Evolutionary conservation across 2,113 vertebrate species (phyloP).

Genomic region (Rattus norvegicus): DNA sequence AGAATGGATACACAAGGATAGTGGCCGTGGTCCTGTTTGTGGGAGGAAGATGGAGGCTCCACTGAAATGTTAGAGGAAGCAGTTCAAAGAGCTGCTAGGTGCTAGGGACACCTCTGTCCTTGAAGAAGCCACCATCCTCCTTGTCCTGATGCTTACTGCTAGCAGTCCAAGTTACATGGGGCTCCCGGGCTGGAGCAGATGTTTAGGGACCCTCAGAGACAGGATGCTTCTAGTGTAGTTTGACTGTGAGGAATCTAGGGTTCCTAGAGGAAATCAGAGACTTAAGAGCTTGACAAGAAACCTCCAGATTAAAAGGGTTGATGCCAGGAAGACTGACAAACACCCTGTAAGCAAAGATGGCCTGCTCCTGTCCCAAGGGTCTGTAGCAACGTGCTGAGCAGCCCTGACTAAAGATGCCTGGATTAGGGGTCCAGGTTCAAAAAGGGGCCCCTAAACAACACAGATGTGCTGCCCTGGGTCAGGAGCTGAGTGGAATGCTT

Average conservation of each 20-base stretch:
- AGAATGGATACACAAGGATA: background rate
- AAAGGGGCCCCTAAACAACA: background rate
- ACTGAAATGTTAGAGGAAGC: background rate
- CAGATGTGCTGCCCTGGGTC: rapidly evolving
- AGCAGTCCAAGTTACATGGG: background rate
- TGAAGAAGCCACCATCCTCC: background rate
- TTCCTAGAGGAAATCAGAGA: background rate
- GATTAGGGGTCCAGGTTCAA: background rate
- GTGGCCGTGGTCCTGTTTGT: too few species aligned
- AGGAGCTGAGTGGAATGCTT: background rate
- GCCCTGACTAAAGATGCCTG: too few species aligned
- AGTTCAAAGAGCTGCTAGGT: background rate
- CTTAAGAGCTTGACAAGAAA: background rate
- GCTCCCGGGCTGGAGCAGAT: background rate
- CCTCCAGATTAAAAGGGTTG: background rate
- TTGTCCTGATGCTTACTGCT: background rate
- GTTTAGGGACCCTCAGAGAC: background rate
- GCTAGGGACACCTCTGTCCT: background rate
- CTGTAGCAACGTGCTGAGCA: rapidly evolving
- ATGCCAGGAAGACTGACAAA: background rate
- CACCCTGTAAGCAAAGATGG: background rate
- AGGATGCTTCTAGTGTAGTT: background rate
- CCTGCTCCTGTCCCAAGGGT: background rate
- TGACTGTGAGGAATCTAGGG: background rate
- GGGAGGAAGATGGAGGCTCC: background rate